Percentiles rank a stretch among this genome's conserved stretches.
phyloP scores from a whole-genome alignment of 2,888 invertebrate genomes.

The Andricus curvator region DNA sequence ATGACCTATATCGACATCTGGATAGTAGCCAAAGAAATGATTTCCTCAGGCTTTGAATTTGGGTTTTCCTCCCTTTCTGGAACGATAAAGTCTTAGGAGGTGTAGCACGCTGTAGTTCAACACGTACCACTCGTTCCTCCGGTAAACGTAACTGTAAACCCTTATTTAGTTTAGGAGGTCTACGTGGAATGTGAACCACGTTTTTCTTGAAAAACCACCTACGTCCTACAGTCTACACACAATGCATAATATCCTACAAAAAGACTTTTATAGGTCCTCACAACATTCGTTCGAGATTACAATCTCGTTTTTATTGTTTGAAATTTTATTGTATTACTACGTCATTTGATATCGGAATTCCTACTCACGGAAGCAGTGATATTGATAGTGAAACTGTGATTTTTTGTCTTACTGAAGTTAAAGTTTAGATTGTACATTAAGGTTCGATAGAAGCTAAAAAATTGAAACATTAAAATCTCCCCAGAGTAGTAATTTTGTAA shows the following conservation, averaged over 20 bases:
- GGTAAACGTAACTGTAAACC: constrained; percentile 22
- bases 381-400: no score
- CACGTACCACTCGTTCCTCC: constrained; percentile 17
- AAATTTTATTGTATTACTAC: neutral
- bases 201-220: constrained; percentile 11
- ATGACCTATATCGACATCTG: neutral
- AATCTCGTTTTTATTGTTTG: neutral
- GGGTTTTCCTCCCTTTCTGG: neutral
- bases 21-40: no score
- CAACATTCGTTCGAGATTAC: neutral
- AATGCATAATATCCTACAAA: constrained; percentile 13
- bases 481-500: no score
- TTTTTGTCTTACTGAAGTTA: no score
- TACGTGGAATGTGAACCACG: constrained; percentile 8
- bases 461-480: no score
- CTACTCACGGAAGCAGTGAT: neutral
- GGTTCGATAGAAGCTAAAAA: no score
- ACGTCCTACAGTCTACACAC: neutral
- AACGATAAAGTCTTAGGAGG: constrained; percentile 10
- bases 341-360: neutral
- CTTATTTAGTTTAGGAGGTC: neutral
- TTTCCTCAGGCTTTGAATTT: neutral
- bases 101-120: constrained; percentile 8
- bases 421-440: no score
- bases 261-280: neutral